Percentiles rank a stretch among this genome's conserved stretches.
These are phyloP conservation scores for Neria commutata DNA, from an alignment of 2,888 invertebrate genomes.

Conservation along the genomic window DNA sequence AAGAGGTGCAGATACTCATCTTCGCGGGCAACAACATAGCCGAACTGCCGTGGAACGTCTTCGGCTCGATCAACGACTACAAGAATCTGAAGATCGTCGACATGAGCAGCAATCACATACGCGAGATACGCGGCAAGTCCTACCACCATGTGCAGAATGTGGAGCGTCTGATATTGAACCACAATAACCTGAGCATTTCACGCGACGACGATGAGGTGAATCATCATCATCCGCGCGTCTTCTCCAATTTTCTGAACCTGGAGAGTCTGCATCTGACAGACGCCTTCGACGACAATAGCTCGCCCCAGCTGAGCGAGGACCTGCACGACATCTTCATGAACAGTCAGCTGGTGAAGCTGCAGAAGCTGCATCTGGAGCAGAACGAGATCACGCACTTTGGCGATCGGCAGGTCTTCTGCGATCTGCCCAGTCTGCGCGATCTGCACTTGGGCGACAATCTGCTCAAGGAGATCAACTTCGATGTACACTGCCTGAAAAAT, in stretches of 20 bases:
- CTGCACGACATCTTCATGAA: constrained; percentile 75
- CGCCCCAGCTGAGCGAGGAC: constrained; percentile 68
- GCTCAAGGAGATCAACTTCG: constrained; percentile 69
- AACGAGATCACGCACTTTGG: constrained; percentile 74
- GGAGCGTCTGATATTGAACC: constrained; percentile 71
- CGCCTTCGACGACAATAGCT: constrained; percentile 73
- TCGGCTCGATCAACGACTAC: constrained; percentile 69
- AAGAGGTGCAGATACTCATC: constrained; percentile 71
- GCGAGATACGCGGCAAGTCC: constrained; percentile 74
- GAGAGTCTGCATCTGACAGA: constrained; percentile 74
- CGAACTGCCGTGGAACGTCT: constrained; percentile 73
- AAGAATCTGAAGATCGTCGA: constrained; percentile 70
- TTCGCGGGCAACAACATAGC: constrained; percentile 74
- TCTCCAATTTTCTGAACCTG: constrained; percentile 74
- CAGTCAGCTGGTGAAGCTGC: constrained; percentile 69
- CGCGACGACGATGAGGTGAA: constrained; percentile 65
- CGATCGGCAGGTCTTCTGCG: constrained; percentile 73
- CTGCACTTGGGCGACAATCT: constrained; percentile 73
- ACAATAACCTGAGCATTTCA: constrained; percentile 72
- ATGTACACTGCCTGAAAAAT: constrained; percentile 70
- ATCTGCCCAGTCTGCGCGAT: constrained; percentile 70
- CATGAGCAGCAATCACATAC: constrained; percentile 75
- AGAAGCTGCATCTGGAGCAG: constrained; percentile 76
- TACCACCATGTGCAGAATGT: constrained; percentile 77
- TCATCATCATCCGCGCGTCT: constrained; percentile 71